Conservation (phyloP, 2,797 vertebrate genomes). For the Yasuhikotakia modesta region DNA sequence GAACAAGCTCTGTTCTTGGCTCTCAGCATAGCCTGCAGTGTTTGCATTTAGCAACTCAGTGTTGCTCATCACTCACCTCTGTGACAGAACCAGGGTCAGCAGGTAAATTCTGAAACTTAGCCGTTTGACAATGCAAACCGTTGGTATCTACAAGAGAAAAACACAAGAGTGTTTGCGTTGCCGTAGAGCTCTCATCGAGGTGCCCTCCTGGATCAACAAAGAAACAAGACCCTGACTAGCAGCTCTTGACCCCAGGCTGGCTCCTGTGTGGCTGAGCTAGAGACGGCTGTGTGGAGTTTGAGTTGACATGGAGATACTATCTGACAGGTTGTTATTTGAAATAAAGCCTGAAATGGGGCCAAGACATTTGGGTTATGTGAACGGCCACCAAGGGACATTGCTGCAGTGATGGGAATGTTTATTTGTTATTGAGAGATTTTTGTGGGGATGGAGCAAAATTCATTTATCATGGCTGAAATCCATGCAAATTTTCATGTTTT, state of each 20-base stretch:
- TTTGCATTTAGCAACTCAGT: slow-evolving; percentile 53
- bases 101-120: slow-evolving; percentile 42
- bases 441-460: slow-evolving; percentile 41
- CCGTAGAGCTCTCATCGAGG: slow-evolving; percentile 50
- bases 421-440: slow-evolving; percentile 57
- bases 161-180: slow-evolving; percentile 58
- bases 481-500: slow-evolving; percentile 41
- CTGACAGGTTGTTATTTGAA: slow-evolving; percentile 55
- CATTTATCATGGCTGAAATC: slow-evolving; percentile 50
- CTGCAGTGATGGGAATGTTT: slow-evolving; percentile 55
- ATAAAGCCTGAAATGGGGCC: slow-evolving; percentile 49
- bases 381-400: slow-evolving; percentile 15
- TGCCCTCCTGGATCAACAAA: slow-evolving; percentile 58
- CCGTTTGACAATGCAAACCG: slow-evolving; percentile 39
- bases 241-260: slow-evolving; percentile 60
- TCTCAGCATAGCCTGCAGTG: slow-evolving; percentile 50
- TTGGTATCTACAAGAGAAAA: slow-evolving; percentile 55
- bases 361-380: slow-evolving; percentile 54
- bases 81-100: slow-evolving; percentile 49
- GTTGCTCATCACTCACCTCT: slow-evolving; percentile 46
- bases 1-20: slow-evolving; percentile 41
- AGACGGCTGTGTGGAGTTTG: slow-evolving; percentile 48
- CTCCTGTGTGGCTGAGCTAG: slow-evolving; percentile 59
- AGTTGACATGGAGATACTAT: slow-evolving; percentile 58
- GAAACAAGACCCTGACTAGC: slow-evolving; percentile 54